These are phyloP conservation scores for Salpingus planirostris DNA, from an alignment of 2,888 invertebrate genomes.

Conservation along the genomic window DNA sequence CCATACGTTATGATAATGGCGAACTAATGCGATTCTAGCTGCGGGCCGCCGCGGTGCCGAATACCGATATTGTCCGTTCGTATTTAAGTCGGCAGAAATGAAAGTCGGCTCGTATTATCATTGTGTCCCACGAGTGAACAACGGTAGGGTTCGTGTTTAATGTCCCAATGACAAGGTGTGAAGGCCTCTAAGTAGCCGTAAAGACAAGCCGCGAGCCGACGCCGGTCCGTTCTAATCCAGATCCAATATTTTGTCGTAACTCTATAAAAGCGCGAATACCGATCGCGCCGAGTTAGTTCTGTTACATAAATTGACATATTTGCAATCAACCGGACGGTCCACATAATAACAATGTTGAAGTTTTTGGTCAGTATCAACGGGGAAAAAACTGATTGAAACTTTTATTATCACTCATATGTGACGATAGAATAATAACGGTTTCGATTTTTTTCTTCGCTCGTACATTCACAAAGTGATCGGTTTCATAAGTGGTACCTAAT, in stretches of 20 bases:
- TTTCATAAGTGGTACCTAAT: too few species aligned
- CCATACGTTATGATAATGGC: too few species aligned
- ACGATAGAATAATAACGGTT: too few species aligned
- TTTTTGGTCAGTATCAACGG: conserved; percentile 25
- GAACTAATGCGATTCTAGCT: too few species aligned
- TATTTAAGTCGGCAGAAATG: too few species aligned
- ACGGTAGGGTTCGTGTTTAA: conserved; percentile 2
- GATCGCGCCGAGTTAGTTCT: conserved; percentile 15
- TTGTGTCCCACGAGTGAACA: too few species aligned
- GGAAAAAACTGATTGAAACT: too few species aligned
- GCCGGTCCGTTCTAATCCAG: conserved; percentile 17
- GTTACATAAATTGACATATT: conserved; percentile 17
- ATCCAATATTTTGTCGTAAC: conserved; percentile 17
- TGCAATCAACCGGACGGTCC: conserved; percentile 5
- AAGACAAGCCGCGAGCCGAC: conserved; percentile 8
- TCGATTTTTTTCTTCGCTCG: background rate
- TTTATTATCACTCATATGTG: too few species aligned
- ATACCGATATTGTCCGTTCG: too few species aligned
- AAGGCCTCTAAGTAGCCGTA: conserved; percentile 12
- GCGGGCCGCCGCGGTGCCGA: too few species aligned
- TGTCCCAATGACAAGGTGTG: conserved; percentile 13
- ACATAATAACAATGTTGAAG: conserved; percentile 16
- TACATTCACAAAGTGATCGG: too few species aligned
- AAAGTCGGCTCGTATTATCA: conserved; percentile 9
- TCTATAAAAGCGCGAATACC: conserved; percentile 22